Base-by-base conservation (phyloP, 2,797 vertebrate species). In the Karalla daura region DNA sequence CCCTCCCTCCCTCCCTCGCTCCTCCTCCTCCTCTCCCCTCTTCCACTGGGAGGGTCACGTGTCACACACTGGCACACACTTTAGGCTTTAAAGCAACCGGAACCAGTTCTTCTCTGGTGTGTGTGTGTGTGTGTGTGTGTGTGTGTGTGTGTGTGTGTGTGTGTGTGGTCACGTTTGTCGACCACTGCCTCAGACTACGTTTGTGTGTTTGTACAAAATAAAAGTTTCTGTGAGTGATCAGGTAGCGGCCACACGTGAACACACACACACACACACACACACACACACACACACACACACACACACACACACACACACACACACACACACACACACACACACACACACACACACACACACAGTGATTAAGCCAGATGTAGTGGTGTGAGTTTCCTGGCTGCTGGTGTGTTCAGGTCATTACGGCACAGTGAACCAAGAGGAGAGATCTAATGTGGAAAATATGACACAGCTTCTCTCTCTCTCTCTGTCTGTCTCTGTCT, bases 371-470 rank as follows among this genome's bases (percentile, higher is more conserved):
- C 53, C 73, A 85, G 75, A 79, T 79, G 82, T 68, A 64, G 40
- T 14, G 54, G 51, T 0, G 33, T 67, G 63, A 55, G 54, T 81
- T 74, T 79, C 69, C 70, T 67, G 78, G 64, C 60, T 77, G 74
- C 52, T 50, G 56, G 36, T 58, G 67, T 52, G 51, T 53, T 27
- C 60, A 49, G 66, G 43, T 76, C 67, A 63, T 79, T 77, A 75
- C 50, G 59, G 41, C 71, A 70, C 68, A 36, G 74, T 86, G 75
- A 83, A 85, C 41, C 71, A 56, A 61, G 64, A 55, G 61, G 47
- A 63, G 39, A 65, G 41, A 54, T 39, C 63, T 83, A 77, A 86
- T 86, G 68, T 80, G 84, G 81, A 84, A 86, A 84, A 86, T 80
- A 76, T 84, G 81, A 81, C 76, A 62, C 70, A 70, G 68, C 68